Percentiles rank a stretch among this genome's conserved stretches.
These are phyloP conservation scores for Gallinago stenura DNA, from an alignment of 2,797 vertebrate species.

Conservation along the genomic window DNA sequence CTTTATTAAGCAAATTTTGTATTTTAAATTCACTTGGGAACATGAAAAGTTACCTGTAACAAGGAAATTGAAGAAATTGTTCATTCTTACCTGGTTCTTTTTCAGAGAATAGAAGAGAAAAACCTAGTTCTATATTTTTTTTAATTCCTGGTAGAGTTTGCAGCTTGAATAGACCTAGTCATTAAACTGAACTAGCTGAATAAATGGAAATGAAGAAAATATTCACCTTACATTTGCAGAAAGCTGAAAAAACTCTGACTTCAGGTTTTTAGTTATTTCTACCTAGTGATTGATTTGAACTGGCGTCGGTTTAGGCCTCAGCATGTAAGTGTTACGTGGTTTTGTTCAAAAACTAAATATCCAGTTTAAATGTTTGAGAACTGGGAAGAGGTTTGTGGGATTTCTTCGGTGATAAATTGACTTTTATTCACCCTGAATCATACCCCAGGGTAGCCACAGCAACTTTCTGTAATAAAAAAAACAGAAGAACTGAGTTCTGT, in stretches of 20 bases:
- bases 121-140: background rate
- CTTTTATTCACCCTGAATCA: background rate
- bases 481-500: background rate
- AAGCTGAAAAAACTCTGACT: background rate
- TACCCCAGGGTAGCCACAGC: background rate
- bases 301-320: background rate
- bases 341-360: background rate
- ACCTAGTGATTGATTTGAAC: background rate
- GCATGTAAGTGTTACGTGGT: fast-evolving
- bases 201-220: background rate
- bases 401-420: background rate
- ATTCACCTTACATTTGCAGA: background rate
- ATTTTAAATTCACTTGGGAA: background rate
- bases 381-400: background rate
- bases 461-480: background rate
- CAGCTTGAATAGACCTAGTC: background rate
- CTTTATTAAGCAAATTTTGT: background rate
- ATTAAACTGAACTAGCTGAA: background rate
- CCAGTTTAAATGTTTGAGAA: background rate
- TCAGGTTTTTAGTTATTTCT: background rate
- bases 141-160: background rate
- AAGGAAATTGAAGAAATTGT: background rate
- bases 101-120: background rate
- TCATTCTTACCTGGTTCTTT: background rate
- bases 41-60: background rate